phyloP scores from a whole-genome alignment of 2,797 vertebrate genomes.

The Bovichtus variegatus region DNA sequence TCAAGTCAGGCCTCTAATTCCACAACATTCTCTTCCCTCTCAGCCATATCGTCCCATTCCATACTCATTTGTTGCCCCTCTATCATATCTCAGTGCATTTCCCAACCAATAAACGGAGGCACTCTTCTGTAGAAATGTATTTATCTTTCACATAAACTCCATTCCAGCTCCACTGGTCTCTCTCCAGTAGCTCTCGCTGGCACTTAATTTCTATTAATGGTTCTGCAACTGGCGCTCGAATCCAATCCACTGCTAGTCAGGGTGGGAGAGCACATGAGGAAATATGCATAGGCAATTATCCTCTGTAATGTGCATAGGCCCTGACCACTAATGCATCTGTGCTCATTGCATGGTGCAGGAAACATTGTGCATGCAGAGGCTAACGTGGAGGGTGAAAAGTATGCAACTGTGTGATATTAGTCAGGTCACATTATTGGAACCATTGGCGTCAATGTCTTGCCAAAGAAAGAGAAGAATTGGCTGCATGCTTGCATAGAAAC shows the following conservation, averaged over 20 bases:
- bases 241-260: conserved; percentile 75
- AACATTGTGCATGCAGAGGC: conserved; percentile 57
- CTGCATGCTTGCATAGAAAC: conserved; percentile 15
- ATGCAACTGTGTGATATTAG: conserved; percentile 39
- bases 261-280: conserved; percentile 72
- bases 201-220: conserved; percentile 90
- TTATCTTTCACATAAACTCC: conserved; percentile 87
- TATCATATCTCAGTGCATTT: conserved; percentile 86
- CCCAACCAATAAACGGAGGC: conserved; percentile 86
- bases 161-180: conserved; percentile 80
- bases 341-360: conserved; percentile 75
- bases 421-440: conserved; percentile 36
- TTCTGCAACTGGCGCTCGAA: conserved; percentile 82
- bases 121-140: conserved; percentile 87
- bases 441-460: conserved; percentile 29
- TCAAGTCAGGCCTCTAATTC: conserved; percentile 77
- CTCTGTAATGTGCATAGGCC: conserved; percentile 79
- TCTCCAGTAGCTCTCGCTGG: conserved; percentile 82
- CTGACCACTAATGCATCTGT: conserved; percentile 76
- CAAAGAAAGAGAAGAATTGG: conserved; percentile 31
- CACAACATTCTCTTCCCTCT: conserved; percentile 66
- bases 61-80: conserved; percentile 83
- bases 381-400: conserved; percentile 30
- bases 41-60: conserved; percentile 78
- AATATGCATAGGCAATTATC: conserved; percentile 86